Base-by-base conservation (phyloP, 2,888 invertebrate species). In the Pammene aurita region DNA sequence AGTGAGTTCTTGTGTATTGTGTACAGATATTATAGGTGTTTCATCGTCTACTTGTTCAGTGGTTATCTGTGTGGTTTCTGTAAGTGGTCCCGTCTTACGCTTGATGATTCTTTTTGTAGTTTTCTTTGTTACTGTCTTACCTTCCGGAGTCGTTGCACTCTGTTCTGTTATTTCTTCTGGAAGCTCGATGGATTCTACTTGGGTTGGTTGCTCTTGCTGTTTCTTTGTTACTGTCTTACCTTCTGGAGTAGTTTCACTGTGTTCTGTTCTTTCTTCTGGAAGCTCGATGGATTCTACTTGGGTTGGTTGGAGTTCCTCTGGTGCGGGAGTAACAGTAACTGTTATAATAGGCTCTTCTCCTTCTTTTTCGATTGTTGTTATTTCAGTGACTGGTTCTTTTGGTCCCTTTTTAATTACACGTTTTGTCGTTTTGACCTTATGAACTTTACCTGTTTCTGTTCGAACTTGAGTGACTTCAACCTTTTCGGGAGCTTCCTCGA, bases 201-300 rank as follows among this genome's bases (percentile, higher is more conserved):
- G 42, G 0, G 42, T 11, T 42, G 50, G 18, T 16, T 50, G 50
- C 2, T 50, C 18, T 6, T 18, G n/a, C n/a, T n/a, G n/a, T 52
- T 52, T 52, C 50, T 26, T 52, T 11, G 11, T 52, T 5, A 52
- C 11, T 11, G 11, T 52, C 16, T 52, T 52, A 10, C 18, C 26
- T 52, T 52, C 50, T 5, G 50, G 26, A 52, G 11, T 52, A 5
- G 11, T 52, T 26, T 5, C 26, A 9, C 5, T 13, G 0, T 52
- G 11, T 11, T 11, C 13, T 52, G 10, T 4, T 11, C 0, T 26
- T 4, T 71, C 77, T 72, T 82, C 81, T 16, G 83, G 81, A 5
- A 52, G 34, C 52, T 52, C 52, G 0, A 52, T 1, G 5, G 34
- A 7, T 2, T 52, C n/a, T 13, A 34, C 2, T 7, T 0, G 0